phyloP scores from a whole-genome alignment of 2,113 vertebrate species.

The Raja brachyura region DNA sequence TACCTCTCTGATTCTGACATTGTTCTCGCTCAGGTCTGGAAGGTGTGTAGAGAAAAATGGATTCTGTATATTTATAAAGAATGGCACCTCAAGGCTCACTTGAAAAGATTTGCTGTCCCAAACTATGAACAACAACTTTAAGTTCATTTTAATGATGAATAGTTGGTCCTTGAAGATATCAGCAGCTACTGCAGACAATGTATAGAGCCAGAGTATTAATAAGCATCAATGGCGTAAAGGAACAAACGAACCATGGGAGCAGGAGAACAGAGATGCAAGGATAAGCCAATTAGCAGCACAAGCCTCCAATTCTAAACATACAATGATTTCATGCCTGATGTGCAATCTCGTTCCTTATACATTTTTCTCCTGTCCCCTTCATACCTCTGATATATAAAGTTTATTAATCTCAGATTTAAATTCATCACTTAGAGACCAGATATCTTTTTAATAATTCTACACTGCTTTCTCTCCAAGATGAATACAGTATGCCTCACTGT shows the following conservation, averaged over 20 bases:
- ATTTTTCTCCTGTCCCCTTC: no score
- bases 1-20: constrained; percentile 43
- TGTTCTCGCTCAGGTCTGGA: constrained; percentile 26
- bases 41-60: neutral
- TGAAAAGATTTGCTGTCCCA: neutral
- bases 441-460: no score
- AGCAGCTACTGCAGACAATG: neutral
- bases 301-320: no score
- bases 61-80: neutral
- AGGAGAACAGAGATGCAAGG: neutral
- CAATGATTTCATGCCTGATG: no score
- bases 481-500: no score
- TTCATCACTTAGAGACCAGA: no score
- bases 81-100: neutral
- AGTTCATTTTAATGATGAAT: neutral
- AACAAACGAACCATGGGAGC: no score
- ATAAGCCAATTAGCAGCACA: neutral
- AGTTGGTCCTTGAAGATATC: neutral
- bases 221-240: no score
- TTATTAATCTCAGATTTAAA: no score
- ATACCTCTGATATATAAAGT: no score
- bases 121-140: neutral
- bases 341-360: no score
- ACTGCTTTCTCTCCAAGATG: no score
- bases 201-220: neutral